phyloP scores from a whole-genome alignment of 2,113 vertebrate species.

The Nycticryphes semicollaris region DNA sequence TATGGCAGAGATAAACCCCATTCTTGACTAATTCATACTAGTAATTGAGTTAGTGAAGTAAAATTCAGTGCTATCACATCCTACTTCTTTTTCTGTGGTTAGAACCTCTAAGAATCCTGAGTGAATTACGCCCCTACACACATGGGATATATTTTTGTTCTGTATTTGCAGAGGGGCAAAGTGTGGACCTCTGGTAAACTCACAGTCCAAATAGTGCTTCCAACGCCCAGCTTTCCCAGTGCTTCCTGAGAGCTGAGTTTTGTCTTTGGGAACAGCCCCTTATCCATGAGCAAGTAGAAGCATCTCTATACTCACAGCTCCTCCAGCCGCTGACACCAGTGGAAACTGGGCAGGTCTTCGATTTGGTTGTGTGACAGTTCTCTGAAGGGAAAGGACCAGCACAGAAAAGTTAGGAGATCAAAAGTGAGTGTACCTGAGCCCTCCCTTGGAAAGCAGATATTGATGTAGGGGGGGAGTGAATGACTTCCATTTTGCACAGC shows the following conservation, averaged over 20 bases:
- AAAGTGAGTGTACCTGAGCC: not conserved
- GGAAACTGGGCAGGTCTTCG: conserved; percentile 89
- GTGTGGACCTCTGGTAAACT: not conserved
- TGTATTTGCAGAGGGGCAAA: not conserved
- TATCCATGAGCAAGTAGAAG: not conserved
- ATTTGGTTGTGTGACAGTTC: conserved; percentile 93
- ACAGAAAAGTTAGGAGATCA: not conserved
- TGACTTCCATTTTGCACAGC: not conserved
- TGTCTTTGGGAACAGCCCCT: not conserved
- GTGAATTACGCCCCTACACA: not conserved
- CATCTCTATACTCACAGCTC: conserved; percentile 88
- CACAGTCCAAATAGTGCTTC: not conserved
- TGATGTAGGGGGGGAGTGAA: not conserved
- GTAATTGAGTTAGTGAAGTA: not conserved
- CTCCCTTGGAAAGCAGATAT: not conserved
- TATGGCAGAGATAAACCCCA: not conserved
- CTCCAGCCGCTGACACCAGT: conserved; percentile 85
- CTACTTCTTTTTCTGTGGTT: not conserved
- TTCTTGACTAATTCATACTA: not conserved
- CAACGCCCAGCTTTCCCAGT: not conserved
- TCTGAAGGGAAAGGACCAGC: conserved; percentile 66
- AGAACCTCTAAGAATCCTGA: not conserved
- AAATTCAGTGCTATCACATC: not conserved
- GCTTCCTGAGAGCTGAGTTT: not conserved
- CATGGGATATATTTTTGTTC: not conserved